A percentile compares a stretch with the other conserved stretches of the same genome.
phyloP scores from a whole-genome alignment of 2,888 invertebrate genomes.

The Pristionchus entomophagus region DNA sequence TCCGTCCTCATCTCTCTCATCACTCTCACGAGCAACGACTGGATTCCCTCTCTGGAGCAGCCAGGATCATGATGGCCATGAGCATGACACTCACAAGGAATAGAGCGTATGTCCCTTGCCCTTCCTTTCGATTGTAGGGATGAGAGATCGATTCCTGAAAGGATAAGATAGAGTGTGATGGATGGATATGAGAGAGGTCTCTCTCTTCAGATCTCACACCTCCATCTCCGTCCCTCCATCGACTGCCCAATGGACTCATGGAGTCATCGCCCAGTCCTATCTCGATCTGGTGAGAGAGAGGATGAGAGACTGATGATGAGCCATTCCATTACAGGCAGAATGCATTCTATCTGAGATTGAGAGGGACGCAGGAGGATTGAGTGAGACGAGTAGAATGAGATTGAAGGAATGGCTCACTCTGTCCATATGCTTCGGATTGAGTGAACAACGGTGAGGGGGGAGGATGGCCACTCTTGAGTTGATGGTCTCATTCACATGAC shows the following conservation, averaged over 20 bases:
- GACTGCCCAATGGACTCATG: conserved; percentile 34
- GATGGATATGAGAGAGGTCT: not conserved
- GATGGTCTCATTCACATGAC: no score
- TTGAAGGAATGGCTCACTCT: not conserved
- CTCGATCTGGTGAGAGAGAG: conserved; percentile 26
- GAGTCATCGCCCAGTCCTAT: not conserved
- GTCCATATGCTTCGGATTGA: conserved; percentile 20
- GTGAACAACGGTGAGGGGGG: conserved; percentile 34
- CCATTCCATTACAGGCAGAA: not conserved
- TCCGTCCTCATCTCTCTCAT: not conserved
- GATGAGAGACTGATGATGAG: not conserved
- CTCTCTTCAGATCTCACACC: not conserved
- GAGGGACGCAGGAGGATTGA: not conserved
- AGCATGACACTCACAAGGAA: not conserved
- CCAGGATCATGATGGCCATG: not conserved
- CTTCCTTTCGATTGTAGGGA: not conserved
- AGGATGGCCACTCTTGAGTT: not conserved
- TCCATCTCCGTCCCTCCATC: conserved; percentile 37
- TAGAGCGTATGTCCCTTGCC: not conserved
- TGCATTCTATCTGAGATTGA: conserved; percentile 30
- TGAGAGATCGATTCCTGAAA: not conserved
- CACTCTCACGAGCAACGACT: not conserved
- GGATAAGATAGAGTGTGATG: not conserved
- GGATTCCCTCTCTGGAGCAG: conserved; percentile 14
- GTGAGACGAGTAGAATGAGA: not conserved